Evolutionary conservation across 1,140 invertebrate genomes (phyloP), one percentile per base, ranked within the genome.

Genomic region (Euura saliciscinereae): DNA sequence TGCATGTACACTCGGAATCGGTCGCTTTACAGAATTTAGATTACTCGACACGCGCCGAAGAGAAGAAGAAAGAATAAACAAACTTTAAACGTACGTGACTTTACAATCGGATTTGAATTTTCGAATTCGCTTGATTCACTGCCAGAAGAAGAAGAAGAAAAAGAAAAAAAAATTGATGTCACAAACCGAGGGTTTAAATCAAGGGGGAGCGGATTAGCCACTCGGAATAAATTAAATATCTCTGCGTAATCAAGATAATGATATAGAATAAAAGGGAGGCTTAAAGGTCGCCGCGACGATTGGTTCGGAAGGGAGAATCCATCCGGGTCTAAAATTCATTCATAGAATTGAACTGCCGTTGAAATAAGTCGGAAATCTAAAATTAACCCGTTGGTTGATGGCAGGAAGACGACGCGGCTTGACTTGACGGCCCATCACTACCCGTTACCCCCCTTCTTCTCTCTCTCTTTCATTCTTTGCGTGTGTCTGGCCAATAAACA

Each of bases 361-460:
- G 51, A 59, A 59, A 59, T 59, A 59, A 59, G 51, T 59, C 51
- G 51, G 51, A 59, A 59, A 59, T 59, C 51, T 59, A 59, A 59
- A 59, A 59, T 59, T 59, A 59, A 59, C 51, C 0, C 51, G 51
- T 59, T 59, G 8, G 8, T n/a, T 59, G 51, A 59, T 59, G 51
- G 51, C 51, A 59, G 51, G 51, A 59, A 59, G 51, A 59, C 51
- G 51, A 59, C 51, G 10, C 51, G 51, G 51, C 13, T 59, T 59
- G 10, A 59, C 51, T 59, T 59, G 51, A 59, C 51, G 51, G 51
- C 6, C 13, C 51, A 59, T 59, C 51, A 59, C 51, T 51, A 11
- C 6, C 46, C 8, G 51, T 11, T 28, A n/a, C 51, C 13, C 8
- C 51, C 8, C 51, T 59, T 59, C 28, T 28, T 28, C n/a, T 28